A percentile compares a stretch with the other conserved stretches of the same genome.
Evolutionary conservation across 2,113 vertebrate genomes (phyloP).

Genomic region (Stigmatopora nigra): DNA sequence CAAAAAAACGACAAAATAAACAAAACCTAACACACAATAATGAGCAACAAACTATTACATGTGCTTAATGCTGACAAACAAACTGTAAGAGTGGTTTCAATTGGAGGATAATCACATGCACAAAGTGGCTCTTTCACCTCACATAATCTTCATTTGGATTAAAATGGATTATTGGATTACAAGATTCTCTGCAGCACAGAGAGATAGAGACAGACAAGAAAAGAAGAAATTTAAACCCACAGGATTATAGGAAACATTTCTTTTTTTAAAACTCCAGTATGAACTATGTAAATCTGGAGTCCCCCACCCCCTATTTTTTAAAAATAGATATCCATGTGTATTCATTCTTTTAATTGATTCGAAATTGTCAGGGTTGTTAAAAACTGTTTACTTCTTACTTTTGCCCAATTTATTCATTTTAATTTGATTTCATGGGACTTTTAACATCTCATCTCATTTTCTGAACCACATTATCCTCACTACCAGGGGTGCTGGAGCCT

Average conservation of each 20-base stretch:
- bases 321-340: too few species aligned
- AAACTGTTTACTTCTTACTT: too few species aligned
- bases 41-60: neutral
- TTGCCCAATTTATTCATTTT: too few species aligned
- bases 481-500: too few species aligned
- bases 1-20: conserved; percentile 3
- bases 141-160: conserved; percentile 56
- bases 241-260: neutral
- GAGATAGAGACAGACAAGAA: conserved; percentile 12
- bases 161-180: conserved; percentile 63
- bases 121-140: conserved; percentile 65
- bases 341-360: too few species aligned
- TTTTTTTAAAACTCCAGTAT: neutral
- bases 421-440: too few species aligned
- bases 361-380: too few species aligned
- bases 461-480: too few species aligned
- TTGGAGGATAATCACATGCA: conserved; percentile 47
- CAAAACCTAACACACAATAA: neutral
- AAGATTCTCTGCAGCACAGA: conserved; percentile 8
- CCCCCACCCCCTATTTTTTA: too few species aligned
- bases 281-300: too few species aligned
- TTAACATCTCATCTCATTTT: too few species aligned
- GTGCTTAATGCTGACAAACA: neutral
- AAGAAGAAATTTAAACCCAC: conserved; percentile 5
- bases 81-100: conserved; percentile 34